These are phyloP conservation scores for Fopius arisanus DNA, from an alignment of 1,140 invertebrate genomes.

Conservation along the genomic window DNA sequence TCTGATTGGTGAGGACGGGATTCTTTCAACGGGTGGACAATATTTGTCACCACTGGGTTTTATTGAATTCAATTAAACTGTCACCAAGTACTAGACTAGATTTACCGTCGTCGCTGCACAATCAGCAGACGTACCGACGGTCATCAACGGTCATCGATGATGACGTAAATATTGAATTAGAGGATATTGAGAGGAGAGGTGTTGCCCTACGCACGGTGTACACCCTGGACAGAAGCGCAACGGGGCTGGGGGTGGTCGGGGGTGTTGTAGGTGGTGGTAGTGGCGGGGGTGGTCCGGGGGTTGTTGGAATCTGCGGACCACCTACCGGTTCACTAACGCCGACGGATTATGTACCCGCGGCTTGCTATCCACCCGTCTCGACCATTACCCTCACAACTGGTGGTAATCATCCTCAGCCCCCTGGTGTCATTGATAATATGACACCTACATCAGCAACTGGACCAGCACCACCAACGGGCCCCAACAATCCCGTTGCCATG, in stretches of 20 bases:
- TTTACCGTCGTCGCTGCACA: constrained; percentile 30
- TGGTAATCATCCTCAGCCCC: constrained; percentile 34
- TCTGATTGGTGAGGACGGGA: no score
- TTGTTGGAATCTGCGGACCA: constrained; percentile 56
- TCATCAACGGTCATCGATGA: constrained; percentile 39
- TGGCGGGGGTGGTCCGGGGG: constrained; percentile 46
- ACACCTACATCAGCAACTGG: constrained; percentile 51
- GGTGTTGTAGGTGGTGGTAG: constrained; percentile 49
- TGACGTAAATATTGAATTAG: constrained; percentile 50
- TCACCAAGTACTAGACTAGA: constrained; percentile 33
- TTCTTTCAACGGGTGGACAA: no score
- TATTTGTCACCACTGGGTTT: neutral
- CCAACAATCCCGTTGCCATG: constrained; percentile 69
- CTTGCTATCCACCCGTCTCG: constrained; percentile 56
- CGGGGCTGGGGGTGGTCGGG: constrained; percentile 63
- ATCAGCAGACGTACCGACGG: constrained; percentile 35
- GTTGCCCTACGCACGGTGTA: constrained; percentile 61
- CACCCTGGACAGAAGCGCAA: constrained; percentile 62
- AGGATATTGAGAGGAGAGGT: constrained; percentile 32
- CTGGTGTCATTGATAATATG: constrained; percentile 48
- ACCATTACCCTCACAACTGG: constrained; percentile 43
- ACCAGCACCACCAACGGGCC: constrained; percentile 45
- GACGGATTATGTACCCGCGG: constrained; percentile 58
- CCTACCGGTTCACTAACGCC: constrained; percentile 51
- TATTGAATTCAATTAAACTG: constrained; percentile 17